Conservation (phyloP, 1,140 invertebrate species). For the Pollicipes pollicipes region DNA sequence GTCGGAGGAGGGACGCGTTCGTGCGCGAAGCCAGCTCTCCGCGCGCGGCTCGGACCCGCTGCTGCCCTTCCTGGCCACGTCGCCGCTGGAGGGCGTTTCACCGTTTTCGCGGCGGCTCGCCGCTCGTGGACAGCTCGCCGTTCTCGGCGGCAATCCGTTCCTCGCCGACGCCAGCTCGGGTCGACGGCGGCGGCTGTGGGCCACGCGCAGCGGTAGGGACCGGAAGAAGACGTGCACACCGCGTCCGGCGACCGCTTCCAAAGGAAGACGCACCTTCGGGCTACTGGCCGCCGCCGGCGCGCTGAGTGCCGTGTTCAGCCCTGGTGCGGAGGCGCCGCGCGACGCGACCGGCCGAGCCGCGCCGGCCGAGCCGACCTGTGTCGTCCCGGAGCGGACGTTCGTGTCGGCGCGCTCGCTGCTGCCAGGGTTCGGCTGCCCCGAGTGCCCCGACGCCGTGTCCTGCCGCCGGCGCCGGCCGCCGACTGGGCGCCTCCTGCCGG, state of each 20-base stretch:
- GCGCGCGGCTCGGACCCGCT: background rate
- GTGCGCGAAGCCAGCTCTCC: background rate
- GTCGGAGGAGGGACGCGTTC: too few relatives aligned
- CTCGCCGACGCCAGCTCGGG: background rate
- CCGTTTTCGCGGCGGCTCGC: background rate
- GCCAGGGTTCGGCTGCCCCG: too few relatives aligned
- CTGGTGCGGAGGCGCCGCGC: too few relatives aligned
- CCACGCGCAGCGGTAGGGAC: background rate
- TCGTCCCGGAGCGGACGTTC: background rate
- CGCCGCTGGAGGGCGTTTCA: background rate
- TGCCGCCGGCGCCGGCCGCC: too few relatives aligned
- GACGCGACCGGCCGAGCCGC: background rate
- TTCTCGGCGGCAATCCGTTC: background rate
- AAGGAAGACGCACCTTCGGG: background rate
- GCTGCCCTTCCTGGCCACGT: background rate
- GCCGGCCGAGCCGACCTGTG: too few relatives aligned
- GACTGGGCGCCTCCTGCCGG: too few relatives aligned
- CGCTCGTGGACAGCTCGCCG: background rate
- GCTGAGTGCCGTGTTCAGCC: background rate
- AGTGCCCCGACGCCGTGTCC: too few relatives aligned
- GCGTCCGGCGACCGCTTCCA: background rate
- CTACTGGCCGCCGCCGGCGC: background rate
- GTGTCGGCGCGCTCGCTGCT: background rate
- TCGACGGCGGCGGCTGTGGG: background rate
- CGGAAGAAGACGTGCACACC: background rate